Evolutionary conservation across 1,140 invertebrate genomes (phyloP).

Genomic region (Drosophila simulans): DNA sequence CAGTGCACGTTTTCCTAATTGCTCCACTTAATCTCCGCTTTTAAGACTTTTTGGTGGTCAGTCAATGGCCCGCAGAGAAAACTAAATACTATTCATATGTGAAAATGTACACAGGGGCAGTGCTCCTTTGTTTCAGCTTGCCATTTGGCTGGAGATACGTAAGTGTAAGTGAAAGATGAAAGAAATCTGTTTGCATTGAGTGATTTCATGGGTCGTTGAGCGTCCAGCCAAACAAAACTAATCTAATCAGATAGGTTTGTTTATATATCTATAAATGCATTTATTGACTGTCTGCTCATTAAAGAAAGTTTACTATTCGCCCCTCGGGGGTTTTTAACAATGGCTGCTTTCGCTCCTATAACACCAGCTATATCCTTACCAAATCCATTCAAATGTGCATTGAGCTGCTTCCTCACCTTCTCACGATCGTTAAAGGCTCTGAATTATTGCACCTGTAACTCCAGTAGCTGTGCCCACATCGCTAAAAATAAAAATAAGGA

Average conservation of each 20-base stretch:
- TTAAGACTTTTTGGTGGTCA: constrained; percentile 53
- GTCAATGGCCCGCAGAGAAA: constrained; percentile 67
- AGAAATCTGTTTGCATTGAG: constrained; percentile 9
- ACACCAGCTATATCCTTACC: neutral
- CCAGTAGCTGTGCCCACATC: constrained; percentile 5
- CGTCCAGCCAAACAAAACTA: neutral
- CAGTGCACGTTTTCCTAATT: constrained; percentile 66
- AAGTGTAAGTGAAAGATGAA: constrained; percentile 34
- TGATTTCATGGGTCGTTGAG: constrained; percentile 5
- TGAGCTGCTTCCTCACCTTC: neutral
- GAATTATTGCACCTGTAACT: neutral
- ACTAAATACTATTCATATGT: constrained; percentile 43
- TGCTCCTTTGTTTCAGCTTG: constrained; percentile 12
- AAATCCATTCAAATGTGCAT: neutral
- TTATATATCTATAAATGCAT: too few species aligned
- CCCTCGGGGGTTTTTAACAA: neutral
- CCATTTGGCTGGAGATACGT: constrained; percentile 6
- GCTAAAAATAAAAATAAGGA: neutral
- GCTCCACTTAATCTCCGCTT: constrained; percentile 65
- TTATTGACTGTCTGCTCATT: too few species aligned
- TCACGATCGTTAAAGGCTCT: constrained; percentile 19
- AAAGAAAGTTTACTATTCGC: too few species aligned
- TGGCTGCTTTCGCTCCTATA: constrained; percentile 5
- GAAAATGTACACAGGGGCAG: neutral
- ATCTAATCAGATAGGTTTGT: too few species aligned